Base-by-base conservation (phyloP, 53 echinoderm and acorn worm genomes). In the Apostichopus leukothele region DNA sequence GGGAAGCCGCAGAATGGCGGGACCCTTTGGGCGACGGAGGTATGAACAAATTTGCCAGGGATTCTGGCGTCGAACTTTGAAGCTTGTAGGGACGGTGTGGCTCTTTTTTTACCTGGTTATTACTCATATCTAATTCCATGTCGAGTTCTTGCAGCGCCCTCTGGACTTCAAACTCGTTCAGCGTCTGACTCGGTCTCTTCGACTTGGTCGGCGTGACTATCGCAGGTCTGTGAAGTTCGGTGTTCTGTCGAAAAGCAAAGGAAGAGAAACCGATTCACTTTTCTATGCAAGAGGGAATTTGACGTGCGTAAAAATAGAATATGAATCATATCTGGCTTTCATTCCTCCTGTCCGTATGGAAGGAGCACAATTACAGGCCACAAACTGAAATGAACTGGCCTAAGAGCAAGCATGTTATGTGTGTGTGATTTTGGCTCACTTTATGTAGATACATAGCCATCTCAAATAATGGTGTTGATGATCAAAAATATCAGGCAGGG, bases 101-200 rank as follows among this genome's bases (percentile, higher is more conserved):
- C 53, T 61, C 67, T 50, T 50, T 78, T 26, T 5, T 9, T 22
- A 39, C 39, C 39, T 39, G 0, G 23, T 53, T 14, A 57, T 76
- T 76, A 88, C 75, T 76, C 76, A 75, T n/a, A 88, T 85, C 74
- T 75, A 87, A 74, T 51, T 96, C 93, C 74, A 86, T 90, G 89
- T 95, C 96, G 11, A 96, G 91, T 73, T 96, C 95, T 77, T 90
- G 76, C 73, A 96, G 86, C n/a, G 93, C 92, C 26, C 90, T 92
- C 91, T 96, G 95, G 8, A 96, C 95, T 53, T 96, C 96, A 68
- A 90, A 84, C 88, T 95, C 95, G 59, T 91, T 90, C 75, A 91
- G 79, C 20, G 92, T 92, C 71, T 95, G 59, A 27, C 87, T 91
- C 6, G 85, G 89, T 55, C 79, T 22, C 75, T 75, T 86, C 12